phyloP scores from a whole-genome alignment of 1,140 invertebrate species.

The Cotesia vestalis region DNA sequence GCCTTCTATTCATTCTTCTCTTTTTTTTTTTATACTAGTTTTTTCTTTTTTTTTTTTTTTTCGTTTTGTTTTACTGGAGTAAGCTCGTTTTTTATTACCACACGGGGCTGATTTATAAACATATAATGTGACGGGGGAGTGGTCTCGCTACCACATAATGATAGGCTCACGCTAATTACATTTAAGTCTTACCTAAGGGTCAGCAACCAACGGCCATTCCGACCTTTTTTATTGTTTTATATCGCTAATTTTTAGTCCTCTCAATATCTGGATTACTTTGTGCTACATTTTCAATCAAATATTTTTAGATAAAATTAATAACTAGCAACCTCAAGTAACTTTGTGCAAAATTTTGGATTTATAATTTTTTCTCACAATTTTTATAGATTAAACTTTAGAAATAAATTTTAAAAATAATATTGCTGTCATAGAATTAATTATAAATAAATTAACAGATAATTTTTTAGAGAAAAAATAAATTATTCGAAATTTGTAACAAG shows the following conservation, averaged over 20 bases:
- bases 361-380: background rate
- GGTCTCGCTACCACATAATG: conserved; percentile 67
- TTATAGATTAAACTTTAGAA: no score
- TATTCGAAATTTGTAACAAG: no score
- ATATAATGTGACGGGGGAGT: conserved; percentile 68
- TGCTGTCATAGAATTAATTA: no score
- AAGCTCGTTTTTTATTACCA: conserved; percentile 52
- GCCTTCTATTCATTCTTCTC: conserved; percentile 16
- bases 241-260: background rate
- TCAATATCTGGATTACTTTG: background rate
- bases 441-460: no score
- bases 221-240: background rate
- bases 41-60: conserved; percentile 28
- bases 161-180: conserved; percentile 66
- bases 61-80: conserved; percentile 20
- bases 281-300: no score
- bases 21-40: conserved; percentile 20
- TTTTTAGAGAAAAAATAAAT: no score
- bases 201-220: no score
- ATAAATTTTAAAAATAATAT: no score
- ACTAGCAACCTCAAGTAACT: no score
- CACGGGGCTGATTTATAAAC: conserved; percentile 66
- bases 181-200: conserved; percentile 53
- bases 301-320: no score
- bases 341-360: no score